Base-by-base conservation (phyloP, 2,888 invertebrate species). In the Rhaphigaster nebulosa region DNA sequence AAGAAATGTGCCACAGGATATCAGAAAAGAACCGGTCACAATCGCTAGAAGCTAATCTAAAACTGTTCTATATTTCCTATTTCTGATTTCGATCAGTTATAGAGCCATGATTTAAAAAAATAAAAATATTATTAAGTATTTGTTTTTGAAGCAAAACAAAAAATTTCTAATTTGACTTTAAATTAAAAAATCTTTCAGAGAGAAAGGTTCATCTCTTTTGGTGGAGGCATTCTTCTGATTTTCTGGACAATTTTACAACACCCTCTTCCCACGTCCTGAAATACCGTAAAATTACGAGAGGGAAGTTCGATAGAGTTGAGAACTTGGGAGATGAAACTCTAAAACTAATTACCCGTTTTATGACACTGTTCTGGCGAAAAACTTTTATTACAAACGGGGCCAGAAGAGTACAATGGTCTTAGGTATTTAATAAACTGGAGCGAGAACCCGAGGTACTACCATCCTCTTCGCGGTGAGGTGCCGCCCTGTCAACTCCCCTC, bases 311-410 rank as follows among this genome's bases (percentile, higher is more conserved):
- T 45, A 13, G 84, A 84, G 84, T 45, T 41, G 45, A 50, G n/a
- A 84, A 84, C 45, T 84, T 50, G 10, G 84, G 15, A 45, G 84
- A 45, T 41, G 45, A 50, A 50, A 50, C 84, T 50, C 84, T 45
- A 45, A 84, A 84, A 84, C 84, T 84, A 84, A 84, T 84, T 84
- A 84, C 84, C 45, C 45, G 45, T 84, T 84, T 84, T 45, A 76
- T 76, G 70, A 76, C 38, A 76, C 70, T 23, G 70, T 6, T 76
- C 38, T 18, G 8, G 10, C 29, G 20, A 29, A 26, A 6, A 38
- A 38, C 6, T 76, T 76, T 76, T 76, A 76, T 76, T 76, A 76
- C 29, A 29, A 65, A 65, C 65, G 65, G 18, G 29, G 12, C 1
- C 13, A 29, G 65, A 65, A 29, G 65, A 5, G 29, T 65, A 65